Evolutionary conservation across 2,113 vertebrate species (phyloP).

Genomic region (Crotophaga sulcirostris): DNA sequence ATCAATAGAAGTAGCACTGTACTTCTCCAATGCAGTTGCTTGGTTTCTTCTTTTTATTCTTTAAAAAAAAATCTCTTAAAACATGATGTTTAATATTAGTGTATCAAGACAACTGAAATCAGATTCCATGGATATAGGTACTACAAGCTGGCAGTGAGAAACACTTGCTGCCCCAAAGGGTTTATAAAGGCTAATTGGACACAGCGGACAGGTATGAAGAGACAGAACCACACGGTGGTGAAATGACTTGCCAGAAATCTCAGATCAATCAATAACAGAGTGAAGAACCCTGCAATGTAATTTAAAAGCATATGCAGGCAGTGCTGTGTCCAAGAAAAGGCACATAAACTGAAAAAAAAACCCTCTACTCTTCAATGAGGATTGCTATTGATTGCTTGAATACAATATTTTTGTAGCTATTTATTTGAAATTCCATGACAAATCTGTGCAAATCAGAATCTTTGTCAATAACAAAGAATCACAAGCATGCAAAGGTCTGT

Average conservation of each 20-base stretch:
- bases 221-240: neutral
- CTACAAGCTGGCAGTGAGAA: neutral
- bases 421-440: conserved; percentile 30
- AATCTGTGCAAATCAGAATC: neutral
- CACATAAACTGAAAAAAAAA: neutral
- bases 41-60: neutral
- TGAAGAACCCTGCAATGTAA: conserved; percentile 10
- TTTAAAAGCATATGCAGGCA: neutral
- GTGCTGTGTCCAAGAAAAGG: neutral
- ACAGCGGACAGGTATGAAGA: neutral
- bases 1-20: neutral
- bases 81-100: neutral
- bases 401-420: conserved; percentile 7
- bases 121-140: neutral
- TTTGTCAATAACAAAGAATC: neutral
- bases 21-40: neutral
- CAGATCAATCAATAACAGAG: neutral
- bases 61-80: neutral
- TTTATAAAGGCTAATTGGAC: neutral
- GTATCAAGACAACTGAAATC: neutral
- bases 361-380: neutral
- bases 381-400: neutral
- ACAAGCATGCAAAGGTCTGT: neutral
- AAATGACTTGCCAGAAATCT: conserved; percentile 23
- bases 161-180: neutral